Conservation (phyloP, 2,888 invertebrate genomes). For the Oscheius sp. region DNA sequence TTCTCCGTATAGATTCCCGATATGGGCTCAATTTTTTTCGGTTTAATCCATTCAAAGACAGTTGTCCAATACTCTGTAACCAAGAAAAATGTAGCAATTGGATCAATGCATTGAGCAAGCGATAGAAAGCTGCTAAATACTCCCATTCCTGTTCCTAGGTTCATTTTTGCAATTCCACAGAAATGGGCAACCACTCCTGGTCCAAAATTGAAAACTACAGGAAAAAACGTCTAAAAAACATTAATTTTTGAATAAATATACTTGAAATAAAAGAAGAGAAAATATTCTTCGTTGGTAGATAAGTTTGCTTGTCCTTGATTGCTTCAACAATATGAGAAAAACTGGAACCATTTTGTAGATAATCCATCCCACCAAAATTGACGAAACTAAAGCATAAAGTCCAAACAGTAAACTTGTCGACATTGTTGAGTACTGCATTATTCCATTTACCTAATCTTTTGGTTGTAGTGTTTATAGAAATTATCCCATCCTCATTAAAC, state of each 20-base stretch:
- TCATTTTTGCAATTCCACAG: neutral
- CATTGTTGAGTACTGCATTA: neutral
- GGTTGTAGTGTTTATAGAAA: neutral
- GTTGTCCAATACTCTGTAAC: constrained; percentile 5
- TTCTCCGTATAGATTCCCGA: too few relatives aligned
- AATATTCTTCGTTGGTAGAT: neutral
- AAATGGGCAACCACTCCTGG: constrained; percentile 1
- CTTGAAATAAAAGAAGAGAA: neutral
- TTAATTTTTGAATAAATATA: neutral
- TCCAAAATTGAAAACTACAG: neutral
- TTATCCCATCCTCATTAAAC: neutral
- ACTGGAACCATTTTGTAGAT: neutral
- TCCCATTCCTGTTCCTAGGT: neutral
- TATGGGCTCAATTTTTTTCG: too few relatives aligned
- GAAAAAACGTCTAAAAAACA: neutral
- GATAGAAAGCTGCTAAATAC: constrained; percentile 3
- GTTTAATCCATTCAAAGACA: too few relatives aligned
- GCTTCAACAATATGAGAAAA: neutral
- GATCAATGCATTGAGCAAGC: constrained; percentile 4
- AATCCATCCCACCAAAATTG: neutral
- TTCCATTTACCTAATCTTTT: neutral
- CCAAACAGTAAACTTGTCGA: neutral
- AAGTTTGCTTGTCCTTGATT: neutral
- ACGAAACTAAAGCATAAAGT: neutral
- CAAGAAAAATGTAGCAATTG: neutral